phyloP scores from a whole-genome alignment of 64 coral and sea anemone genomes.

The Astreopora myriophthalma region DNA sequence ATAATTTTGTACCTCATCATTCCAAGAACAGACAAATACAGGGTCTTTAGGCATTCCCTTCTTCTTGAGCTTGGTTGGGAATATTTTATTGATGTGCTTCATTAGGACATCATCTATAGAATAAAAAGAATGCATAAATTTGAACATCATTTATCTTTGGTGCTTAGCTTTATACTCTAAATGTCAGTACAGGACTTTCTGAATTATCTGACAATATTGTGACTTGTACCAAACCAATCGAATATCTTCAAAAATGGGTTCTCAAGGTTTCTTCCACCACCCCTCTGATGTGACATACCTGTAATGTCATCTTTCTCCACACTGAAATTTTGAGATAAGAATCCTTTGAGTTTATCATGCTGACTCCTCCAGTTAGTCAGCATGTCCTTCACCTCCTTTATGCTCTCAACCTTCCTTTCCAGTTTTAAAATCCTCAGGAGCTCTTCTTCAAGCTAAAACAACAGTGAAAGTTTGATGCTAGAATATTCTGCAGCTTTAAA shows the following conservation, averaged over 20 bases:
- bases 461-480: not conserved
- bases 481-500: not conserved
- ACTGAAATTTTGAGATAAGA: not conserved
- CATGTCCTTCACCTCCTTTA: not conserved
- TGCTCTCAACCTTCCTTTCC: not conserved
- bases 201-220: not conserved
- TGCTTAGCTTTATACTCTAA: not conserved
- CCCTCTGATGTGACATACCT: not conserved
- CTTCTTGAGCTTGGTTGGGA: no score
- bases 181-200: not conserved
- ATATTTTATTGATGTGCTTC: no score
- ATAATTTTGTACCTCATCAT: not conserved
- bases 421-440: not conserved
- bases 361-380: not conserved
- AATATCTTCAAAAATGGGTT: not conserved
- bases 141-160: no score
- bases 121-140: no score
- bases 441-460: not conserved
- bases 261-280: not conserved
- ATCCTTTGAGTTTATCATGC: not conserved
- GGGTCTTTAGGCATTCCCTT: no score
- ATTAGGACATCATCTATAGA: no score
- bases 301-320: not conserved
- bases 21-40: no score
- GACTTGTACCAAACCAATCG: not conserved